Evolutionary conservation across 2,888 invertebrate species (phyloP), one percentile per base, ranked within the genome.

Genomic region (Urechis unicinctus): DNA sequence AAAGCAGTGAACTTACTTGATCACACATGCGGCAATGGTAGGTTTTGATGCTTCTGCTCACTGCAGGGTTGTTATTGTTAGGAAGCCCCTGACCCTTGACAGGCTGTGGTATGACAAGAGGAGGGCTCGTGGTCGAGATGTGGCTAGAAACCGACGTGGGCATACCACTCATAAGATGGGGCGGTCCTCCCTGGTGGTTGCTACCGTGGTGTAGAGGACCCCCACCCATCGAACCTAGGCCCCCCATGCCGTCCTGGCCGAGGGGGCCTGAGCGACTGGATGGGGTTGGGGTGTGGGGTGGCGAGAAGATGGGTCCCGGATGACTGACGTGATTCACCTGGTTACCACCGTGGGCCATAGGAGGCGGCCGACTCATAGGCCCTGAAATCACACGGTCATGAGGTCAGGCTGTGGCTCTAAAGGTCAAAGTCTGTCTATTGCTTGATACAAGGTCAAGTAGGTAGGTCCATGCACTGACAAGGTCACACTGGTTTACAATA

Each of bases 21-120:
- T 62, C 62, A 51, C 62, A 62, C 62, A 62, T 62, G 9, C 60
- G 48, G 48, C 62, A 62, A 56, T 62, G 62, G 56, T 62, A 62
- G 43, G 60, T 57, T 49, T 59, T 58, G 52, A 59, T 62, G 45
- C 59, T 50, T n/a, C 60, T 17, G 50, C 17, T 36, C n/a, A n/a
- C n/a, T n/a, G n/a, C n/a, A n/a, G n/a, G n/a, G 36, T 36, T 36
- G 36, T 36, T 36, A 17, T 9, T 13, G 9, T 17, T 17, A 13
- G 36, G 36, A 36, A 13, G 36, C 9, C 36, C 36, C 36, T 36
- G 36, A 17, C 36, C 36, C 36, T 36, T 36, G 36, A 36, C 17
- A 9, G 36, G 36, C 36, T 36, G 36, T 17, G 36, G 36, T 17
- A 36, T 17, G 36, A 36, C 36, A 9, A 36, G 36, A 36, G 36